These are phyloP conservation scores for Bujurquina vittata DNA, from an alignment of 2,113 vertebrate species.

Conservation along the genomic window DNA sequence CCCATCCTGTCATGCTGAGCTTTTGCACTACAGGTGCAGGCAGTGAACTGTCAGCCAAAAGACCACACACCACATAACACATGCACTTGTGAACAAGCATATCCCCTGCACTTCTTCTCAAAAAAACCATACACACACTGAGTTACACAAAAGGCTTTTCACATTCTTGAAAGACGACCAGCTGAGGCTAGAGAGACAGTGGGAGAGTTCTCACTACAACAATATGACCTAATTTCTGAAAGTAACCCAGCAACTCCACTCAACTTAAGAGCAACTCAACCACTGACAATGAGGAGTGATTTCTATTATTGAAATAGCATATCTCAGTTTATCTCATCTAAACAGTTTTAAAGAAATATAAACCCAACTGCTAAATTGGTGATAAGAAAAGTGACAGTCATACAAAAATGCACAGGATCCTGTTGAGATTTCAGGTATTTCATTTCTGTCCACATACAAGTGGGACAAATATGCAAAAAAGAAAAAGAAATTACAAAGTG, in stretches of 20 bases:
- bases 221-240: conserved; percentile 34
- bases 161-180: conserved; percentile 48
- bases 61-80: conserved; percentile 49
- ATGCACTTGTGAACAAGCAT: conserved; percentile 14
- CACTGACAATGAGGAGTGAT: not conserved
- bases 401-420: not conserved
- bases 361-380: not conserved
- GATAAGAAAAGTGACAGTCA: not conserved
- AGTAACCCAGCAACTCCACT: conserved; percentile 3
- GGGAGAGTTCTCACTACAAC: conserved; percentile 35
- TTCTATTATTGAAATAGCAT: not conserved
- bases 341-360: not conserved
- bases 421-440: not conserved
- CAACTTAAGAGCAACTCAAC: not conserved
- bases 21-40: conserved; percentile 43
- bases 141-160: conserved; percentile 50
- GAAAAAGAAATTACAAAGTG: too few species aligned
- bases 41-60: conserved; percentile 42
- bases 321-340: not conserved
- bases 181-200: conserved; percentile 20
- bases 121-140: not conserved
- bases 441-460: too few species aligned
- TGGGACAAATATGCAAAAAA: too few species aligned
- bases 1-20: conserved; percentile 67
- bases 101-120: not conserved